These are phyloP conservation scores for Neodon shergylaensis DNA, from an alignment of 2,113 vertebrate species.

Conservation along the genomic window DNA sequence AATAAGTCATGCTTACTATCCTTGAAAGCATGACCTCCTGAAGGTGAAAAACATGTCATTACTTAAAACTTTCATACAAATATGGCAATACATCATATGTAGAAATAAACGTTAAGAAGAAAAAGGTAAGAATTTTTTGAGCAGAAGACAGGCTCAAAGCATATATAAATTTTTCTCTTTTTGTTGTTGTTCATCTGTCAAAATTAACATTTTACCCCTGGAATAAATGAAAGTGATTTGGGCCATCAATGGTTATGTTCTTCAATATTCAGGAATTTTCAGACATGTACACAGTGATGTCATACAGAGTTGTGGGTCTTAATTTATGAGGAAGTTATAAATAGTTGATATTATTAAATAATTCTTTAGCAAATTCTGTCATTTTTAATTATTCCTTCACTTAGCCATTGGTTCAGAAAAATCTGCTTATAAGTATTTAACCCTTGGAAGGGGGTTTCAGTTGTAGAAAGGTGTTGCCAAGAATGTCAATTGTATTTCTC, in stretches of 20 bases:
- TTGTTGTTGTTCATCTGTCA: not conserved
- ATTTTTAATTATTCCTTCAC: not conserved
- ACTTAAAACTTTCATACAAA: not conserved
- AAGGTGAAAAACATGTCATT: not conserved
- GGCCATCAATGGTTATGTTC: accelerated
- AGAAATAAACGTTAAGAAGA: not conserved
- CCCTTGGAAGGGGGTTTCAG: not conserved
- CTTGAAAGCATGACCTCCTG: constrained; percentile 59
- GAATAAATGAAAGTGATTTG: not conserved
- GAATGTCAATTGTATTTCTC: accelerated
- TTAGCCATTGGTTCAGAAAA: not conserved
- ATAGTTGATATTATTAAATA: not conserved
- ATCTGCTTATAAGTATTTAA: not conserved
- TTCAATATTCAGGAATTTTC: not conserved
- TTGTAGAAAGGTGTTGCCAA: not conserved
- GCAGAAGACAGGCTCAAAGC: not conserved
- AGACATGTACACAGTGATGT: not conserved
- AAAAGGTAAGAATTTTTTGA: not conserved
- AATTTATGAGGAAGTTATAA: not conserved
- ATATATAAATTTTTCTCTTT: not conserved
- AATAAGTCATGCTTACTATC: constrained; percentile 54
- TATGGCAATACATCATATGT: not conserved
- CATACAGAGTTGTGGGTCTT: not conserved
- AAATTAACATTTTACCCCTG: not conserved
- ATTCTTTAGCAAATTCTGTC: not conserved